Percentiles rank a stretch among this genome's conserved stretches.
These are phyloP conservation scores for Triops cancriformis DNA, from an alignment of 1,140 invertebrate genomes.

Conservation along the genomic window DNA sequence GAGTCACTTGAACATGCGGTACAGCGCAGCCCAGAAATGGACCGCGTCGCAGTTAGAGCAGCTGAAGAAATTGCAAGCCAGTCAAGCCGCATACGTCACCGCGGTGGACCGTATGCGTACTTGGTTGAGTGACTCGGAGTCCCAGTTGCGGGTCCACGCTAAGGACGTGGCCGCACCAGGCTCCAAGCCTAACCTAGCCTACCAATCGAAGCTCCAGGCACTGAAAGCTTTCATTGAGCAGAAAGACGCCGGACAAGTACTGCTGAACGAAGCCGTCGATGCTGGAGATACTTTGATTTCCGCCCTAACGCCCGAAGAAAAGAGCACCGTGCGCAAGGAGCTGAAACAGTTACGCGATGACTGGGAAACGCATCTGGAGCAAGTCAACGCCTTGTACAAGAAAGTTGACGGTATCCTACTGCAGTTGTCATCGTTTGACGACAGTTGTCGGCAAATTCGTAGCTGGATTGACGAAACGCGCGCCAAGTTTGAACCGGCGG, in stretches of 20 bases:
- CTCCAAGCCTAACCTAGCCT: slow-evolving; percentile 50
- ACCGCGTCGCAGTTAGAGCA: slow-evolving; percentile 56
- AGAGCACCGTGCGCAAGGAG: slow-evolving; percentile 73
- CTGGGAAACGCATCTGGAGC: slow-evolving; percentile 74
- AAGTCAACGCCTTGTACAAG: slow-evolving; percentile 73
- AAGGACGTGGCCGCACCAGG: slow-evolving; percentile 51
- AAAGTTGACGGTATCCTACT: slow-evolving; percentile 75
- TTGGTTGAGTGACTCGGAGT: slow-evolving; percentile 68
- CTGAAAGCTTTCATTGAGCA: slow-evolving; percentile 63
- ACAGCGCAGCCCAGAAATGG: slow-evolving; percentile 64
- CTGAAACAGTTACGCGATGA: slow-evolving; percentile 66
- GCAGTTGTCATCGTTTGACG: slow-evolving; percentile 80
- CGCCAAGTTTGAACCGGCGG: slow-evolving; percentile 43
- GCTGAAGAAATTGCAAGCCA: slow-evolving; percentile 54
- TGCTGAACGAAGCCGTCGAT: slow-evolving; percentile 71
- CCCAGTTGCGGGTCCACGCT: slow-evolving; percentile 58
- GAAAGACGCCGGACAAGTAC: slow-evolving; percentile 64
- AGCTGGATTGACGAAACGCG: slow-evolving; percentile 68
- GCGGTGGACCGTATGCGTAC: slow-evolving; percentile 60
- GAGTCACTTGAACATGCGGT: slow-evolving; percentile 62
- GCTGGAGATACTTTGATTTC: slow-evolving; percentile 78
- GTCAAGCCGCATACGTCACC: slow-evolving; percentile 55
- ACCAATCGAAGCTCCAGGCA: slow-evolving; percentile 58
- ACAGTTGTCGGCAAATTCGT: slow-evolving; percentile 68
- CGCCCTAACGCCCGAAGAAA: slow-evolving; percentile 72